phyloP scores from a whole-genome alignment of 2,888 invertebrate species.

The Abscondita cerata region DNA sequence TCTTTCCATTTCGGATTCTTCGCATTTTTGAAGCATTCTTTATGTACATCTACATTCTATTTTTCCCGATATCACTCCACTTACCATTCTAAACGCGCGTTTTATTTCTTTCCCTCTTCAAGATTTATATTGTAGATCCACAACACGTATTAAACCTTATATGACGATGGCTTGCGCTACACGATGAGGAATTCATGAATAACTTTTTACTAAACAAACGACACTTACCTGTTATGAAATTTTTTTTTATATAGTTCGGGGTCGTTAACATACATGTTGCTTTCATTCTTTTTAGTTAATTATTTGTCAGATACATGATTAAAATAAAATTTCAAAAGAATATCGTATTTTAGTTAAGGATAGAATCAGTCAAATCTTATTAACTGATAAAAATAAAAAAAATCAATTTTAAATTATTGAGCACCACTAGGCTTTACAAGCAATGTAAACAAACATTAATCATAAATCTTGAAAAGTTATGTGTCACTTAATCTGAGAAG shows the following conservation, averaged over 20 bases:
- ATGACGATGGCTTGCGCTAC: constrained; percentile 34
- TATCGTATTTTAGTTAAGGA: too few species aligned
- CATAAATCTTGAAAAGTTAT: too few species aligned
- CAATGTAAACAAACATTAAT: too few species aligned
- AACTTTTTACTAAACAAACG: constrained; percentile 23
- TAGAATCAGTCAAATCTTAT: too few species aligned
- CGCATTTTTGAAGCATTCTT: constrained; percentile 26
- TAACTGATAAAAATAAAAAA: too few species aligned
- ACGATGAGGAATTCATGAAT: constrained; percentile 34
- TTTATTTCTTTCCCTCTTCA: constrained; percentile 35
- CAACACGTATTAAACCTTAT: constrained; percentile 40
- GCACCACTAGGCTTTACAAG: too few species aligned
- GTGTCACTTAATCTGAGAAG: too few species aligned
- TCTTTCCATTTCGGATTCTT: constrained; percentile 15
- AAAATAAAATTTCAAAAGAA: too few species aligned
- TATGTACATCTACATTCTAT: constrained; percentile 30
- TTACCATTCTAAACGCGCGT: constrained; percentile 37
- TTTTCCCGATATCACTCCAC: constrained; percentile 32
- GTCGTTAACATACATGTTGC: constrained; percentile 5
- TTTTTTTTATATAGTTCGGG: not conserved
- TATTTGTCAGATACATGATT: too few species aligned
- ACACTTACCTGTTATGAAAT: constrained; percentile 17
- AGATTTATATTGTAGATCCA: constrained; percentile 38
- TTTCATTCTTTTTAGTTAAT: too few species aligned
- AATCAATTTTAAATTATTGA: too few species aligned